Evolutionary conservation across 2,888 invertebrate species (phyloP).

Genomic region (Andricus quercusramuli): DNA sequence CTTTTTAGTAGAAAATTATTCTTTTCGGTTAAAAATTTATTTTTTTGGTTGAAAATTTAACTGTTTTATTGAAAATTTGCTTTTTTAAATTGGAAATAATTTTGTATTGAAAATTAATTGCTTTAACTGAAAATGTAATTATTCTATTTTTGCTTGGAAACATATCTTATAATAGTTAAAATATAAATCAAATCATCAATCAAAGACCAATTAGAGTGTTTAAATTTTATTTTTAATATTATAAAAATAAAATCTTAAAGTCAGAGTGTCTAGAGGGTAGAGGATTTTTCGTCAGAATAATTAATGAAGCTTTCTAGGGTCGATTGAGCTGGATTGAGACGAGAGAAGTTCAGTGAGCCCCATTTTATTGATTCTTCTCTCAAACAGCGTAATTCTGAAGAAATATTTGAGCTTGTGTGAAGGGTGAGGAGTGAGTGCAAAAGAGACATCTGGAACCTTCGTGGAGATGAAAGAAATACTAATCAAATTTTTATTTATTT

Average conservation of each 20-base stretch:
- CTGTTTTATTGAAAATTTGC: no score
- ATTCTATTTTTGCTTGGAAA: no score
- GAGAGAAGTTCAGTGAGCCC: neutral
- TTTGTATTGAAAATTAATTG: no score
- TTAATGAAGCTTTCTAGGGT: neutral
- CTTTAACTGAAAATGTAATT: no score
- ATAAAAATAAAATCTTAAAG: constrained; percentile 1
- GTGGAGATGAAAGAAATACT: neutral
- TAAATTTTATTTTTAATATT: neutral
- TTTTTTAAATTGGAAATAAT: no score
- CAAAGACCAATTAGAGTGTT: neutral
- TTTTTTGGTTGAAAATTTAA: no score
- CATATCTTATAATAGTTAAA: no score
- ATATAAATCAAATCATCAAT: neutral
- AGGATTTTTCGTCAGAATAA: constrained; percentile 1
- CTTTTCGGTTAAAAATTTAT: no score
- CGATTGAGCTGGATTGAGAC: neutral
- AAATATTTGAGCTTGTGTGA: neutral
- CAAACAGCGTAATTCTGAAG: neutral
- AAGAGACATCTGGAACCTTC: neutral
- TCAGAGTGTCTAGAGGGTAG: neutral
- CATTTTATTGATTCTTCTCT: constrained; percentile 13
- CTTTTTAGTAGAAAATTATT: no score
- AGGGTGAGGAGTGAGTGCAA: neutral
- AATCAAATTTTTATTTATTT: neutral